Conservation (phyloP, 35 echinoderm and acorn worm genomes). For the Heliocidaris tuberculata region DNA sequence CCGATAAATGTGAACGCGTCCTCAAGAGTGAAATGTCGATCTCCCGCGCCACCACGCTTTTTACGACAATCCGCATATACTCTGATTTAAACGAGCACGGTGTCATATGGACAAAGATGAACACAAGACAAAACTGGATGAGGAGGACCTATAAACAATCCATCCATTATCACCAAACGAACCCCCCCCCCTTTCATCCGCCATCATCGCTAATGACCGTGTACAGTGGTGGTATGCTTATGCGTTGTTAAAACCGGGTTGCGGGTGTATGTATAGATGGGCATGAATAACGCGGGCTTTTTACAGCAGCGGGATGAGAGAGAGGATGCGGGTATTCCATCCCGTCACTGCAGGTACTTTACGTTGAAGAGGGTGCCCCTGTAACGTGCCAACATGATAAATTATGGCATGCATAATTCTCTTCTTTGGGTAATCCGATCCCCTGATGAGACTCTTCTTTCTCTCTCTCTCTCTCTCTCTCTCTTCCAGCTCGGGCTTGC, state of each 20-base stretch:
- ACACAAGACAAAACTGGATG: neutral
- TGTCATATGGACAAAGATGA: neutral
- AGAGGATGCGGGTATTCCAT: neutral
- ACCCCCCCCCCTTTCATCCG: neutral
- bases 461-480: neutral
- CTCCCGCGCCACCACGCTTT: neutral
- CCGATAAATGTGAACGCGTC: neutral
- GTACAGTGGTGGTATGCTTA: neutral
- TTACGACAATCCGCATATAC: neutral
- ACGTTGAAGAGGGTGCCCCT: neutral
- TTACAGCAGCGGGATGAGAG: neutral
- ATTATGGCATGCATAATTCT: slow-evolving; percentile 40
- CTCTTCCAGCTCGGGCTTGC: too few species aligned
- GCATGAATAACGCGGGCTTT: neutral
- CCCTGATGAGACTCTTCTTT: neutral
- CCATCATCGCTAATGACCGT: neutral
- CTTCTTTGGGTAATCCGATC: neutral
- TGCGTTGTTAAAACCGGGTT: neutral
- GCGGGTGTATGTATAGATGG: neutral
- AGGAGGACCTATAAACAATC: neutral
- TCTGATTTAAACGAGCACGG: neutral
- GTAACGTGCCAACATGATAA: slow-evolving; percentile 26
- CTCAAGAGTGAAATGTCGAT: neutral
- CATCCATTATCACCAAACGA: neutral
- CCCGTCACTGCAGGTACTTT: neutral